Conservation (phyloP, 1,140 invertebrate genomes). For the Camponotus floridanus region DNA sequence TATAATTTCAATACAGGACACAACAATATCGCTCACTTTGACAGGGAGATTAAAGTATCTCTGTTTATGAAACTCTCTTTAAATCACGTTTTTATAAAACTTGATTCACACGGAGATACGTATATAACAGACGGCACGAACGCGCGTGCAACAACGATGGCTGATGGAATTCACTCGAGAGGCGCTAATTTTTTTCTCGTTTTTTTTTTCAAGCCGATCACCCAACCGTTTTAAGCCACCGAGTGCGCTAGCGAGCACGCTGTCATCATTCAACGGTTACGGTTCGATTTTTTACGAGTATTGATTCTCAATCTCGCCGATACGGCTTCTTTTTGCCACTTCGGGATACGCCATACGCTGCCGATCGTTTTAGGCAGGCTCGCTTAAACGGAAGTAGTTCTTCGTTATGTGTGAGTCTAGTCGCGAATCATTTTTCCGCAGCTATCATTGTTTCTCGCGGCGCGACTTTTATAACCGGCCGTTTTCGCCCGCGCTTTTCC, state of each 20-base stretch:
- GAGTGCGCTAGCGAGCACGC: conserved; percentile 43
- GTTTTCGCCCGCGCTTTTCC: conserved; percentile 70
- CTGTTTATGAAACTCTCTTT: neutral
- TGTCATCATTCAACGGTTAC: conserved; percentile 28
- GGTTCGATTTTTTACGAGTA: conserved; percentile 59
- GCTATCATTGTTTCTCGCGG: conserved; percentile 61
- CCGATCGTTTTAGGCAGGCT: conserved; percentile 50
- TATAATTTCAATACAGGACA: neutral
- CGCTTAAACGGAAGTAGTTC: conserved; percentile 54
- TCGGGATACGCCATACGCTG: neutral
- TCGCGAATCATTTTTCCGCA: conserved; percentile 60
- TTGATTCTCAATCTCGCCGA: conserved; percentile 44
- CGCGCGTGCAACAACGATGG: conserved; percentile 47
- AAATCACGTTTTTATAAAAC: conserved; percentile 11
- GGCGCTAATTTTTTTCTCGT: conserved; percentile 27
- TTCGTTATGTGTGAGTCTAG: conserved; percentile 10
- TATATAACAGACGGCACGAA: conserved; percentile 5
- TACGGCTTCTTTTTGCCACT: conserved; percentile 38
- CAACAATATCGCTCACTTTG: neutral
- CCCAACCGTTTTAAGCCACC: conserved; percentile 47
- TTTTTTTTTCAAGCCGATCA: conserved; percentile 34
- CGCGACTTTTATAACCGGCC: conserved; percentile 62
- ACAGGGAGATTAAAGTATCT: neutral
- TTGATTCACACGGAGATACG: conserved; percentile 23
- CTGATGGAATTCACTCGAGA: conserved; percentile 42